phyloP scores from a whole-genome alignment of 2,797 vertebrate genomes.

The Coregonus suidteri region DNA sequence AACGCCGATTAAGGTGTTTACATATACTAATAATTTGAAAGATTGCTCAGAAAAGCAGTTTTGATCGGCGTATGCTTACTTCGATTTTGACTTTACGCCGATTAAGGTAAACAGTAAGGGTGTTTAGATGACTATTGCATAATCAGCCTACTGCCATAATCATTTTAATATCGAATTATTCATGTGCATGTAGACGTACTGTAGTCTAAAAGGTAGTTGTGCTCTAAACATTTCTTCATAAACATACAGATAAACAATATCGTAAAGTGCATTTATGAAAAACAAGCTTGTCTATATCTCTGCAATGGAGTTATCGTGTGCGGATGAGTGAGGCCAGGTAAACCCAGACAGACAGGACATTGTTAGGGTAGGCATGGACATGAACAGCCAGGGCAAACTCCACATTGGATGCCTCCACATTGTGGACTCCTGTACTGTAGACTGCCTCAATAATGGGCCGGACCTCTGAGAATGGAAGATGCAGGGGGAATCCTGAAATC shows the following conservation, averaged over 20 bases:
- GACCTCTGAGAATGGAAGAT: constrained; percentile 90
- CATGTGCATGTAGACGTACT: too few species aligned
- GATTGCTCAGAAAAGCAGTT: too few species aligned
- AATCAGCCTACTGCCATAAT: too few species aligned
- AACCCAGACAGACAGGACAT: constrained; percentile 92
- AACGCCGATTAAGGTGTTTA: too few species aligned
- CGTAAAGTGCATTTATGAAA: background rate
- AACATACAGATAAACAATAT: background rate
- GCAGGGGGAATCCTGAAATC: constrained; percentile 95
- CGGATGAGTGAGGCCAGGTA: constrained; percentile 91
- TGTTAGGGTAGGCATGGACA: constrained; percentile 90
- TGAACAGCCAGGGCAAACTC: constrained; percentile 96
- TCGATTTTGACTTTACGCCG: too few species aligned
- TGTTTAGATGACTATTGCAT: too few species aligned
- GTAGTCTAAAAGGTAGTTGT: too few species aligned
- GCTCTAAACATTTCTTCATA: too few species aligned
- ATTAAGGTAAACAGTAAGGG: too few species aligned
- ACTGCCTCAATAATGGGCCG: constrained; percentile 88
- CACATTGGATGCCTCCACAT: constrained; percentile 79
- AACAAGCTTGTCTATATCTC: constrained; percentile 9
- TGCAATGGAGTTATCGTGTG: constrained; percentile 49
- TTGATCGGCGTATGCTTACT: too few species aligned
- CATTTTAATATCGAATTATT: too few species aligned
- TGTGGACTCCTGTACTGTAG: constrained; percentile 92
- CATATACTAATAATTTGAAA: too few species aligned